Base-by-base conservation (phyloP, 2,888 invertebrate species). In the Proisotoma minuta region DNA sequence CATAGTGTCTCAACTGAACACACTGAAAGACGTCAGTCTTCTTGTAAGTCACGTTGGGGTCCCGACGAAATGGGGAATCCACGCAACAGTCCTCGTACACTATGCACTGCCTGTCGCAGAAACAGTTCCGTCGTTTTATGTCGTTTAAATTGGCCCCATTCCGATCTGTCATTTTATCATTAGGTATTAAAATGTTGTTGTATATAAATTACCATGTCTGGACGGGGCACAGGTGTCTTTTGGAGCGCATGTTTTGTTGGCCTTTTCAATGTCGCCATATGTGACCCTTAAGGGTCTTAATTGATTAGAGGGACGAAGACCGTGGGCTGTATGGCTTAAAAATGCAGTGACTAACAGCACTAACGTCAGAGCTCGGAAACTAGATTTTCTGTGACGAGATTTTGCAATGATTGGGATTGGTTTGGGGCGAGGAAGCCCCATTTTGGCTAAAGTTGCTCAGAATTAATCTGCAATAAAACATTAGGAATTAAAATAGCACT, bases 31-130 rank as follows among this genome's bases (percentile, higher is more conserved):
- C 73, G 20, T 75, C 76, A 22, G 67, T 74, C 29, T 74, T 72
- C 59, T 75, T 74, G 56, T 75, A 75, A 28, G 71, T 75, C 58
- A 74, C 74, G 73, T 74, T 75, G 4, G 70, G 70, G 59, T 73
- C 71, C 26, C 70, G 27, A 8, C 71, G 51, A 67, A 64, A 76
- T 22, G 69, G 73, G 0, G 79, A 78, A 69, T 80, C 79, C 26
- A 77, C 74, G 63, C 80, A 80, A 68, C 80, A 81, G 74, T 81
- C 81, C 26, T 79, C 80, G 65, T 78, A 80, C 12, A 74, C 73
- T 20, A 75, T 74, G 71, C 81, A 81, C 29, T 74, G 73, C 39
- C 75, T 73, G 66, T 81, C 81, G 70, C 81, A 81, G 52, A 78
- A 74, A 70, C 81, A 81, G 73, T 78, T 78, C 26, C 78, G 73